A percentile compares a stretch with the other conserved stretches of the same genome.
These are phyloP conservation scores for Monopterus albus DNA, from an alignment of 2,113 vertebrate species.

Conservation along the genomic window DNA sequence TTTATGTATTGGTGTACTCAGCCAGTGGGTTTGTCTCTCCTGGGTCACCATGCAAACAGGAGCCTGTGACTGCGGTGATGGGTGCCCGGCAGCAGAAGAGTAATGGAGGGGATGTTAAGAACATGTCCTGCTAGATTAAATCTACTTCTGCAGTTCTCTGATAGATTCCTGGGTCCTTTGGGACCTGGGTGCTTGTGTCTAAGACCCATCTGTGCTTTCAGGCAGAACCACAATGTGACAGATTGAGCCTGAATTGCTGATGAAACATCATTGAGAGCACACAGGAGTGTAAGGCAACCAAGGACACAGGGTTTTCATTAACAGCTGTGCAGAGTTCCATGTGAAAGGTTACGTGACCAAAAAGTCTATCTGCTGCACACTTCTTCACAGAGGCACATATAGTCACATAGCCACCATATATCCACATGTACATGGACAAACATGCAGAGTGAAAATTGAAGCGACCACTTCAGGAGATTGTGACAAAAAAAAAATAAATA, in stretches of 20 bases:
- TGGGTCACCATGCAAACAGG: conserved; percentile 51
- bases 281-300: conserved; percentile 23
- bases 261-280: conserved; percentile 43
- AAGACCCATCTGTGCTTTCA: conserved; percentile 59
- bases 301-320: conserved; percentile 19
- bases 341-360: conserved; percentile 7
- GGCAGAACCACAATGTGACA: conserved; percentile 32
- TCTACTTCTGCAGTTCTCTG: conserved; percentile 51
- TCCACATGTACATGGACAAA: not conserved
- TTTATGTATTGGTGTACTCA: conserved; percentile 44
- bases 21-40: conserved; percentile 53
- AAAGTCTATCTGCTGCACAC: not conserved
- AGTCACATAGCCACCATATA: not conserved
- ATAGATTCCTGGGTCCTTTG: conserved; percentile 51
- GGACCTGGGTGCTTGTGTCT: conserved; percentile 41
- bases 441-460: conserved; percentile 11
- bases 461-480: conserved; percentile 34
- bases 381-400: not conserved
- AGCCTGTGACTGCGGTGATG: conserved; percentile 32
- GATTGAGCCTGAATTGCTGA: conserved; percentile 44
- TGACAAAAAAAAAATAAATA: not conserved
- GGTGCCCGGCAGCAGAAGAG: conserved; percentile 55
- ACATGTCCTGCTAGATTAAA: conserved; percentile 55
- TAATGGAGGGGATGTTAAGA: conserved; percentile 62
- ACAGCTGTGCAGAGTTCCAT: conserved; percentile 26